phyloP scores from a whole-genome alignment of 2,113 vertebrate genomes.

The Coracopsis vasa region DNA sequence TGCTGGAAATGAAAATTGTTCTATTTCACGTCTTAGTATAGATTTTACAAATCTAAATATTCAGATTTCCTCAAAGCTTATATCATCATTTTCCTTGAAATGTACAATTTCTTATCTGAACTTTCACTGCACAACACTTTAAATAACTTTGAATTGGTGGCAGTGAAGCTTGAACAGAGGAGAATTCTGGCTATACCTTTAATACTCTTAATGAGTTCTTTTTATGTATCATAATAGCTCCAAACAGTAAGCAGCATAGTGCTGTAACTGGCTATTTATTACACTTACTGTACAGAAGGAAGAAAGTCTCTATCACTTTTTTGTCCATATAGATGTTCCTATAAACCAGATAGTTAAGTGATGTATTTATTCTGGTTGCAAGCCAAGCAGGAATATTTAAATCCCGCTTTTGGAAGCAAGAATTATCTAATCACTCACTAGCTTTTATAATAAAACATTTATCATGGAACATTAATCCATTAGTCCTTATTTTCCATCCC shows the following conservation, averaged over 20 bases:
- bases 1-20: not conserved
- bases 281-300: conserved; percentile 24
- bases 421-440: conserved; percentile 82
- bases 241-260: conserved; percentile 36
- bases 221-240: not conserved
- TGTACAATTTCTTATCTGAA: not conserved
- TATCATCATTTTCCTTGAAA: conserved; percentile 17
- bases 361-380: conserved; percentile 76
- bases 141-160: not conserved
- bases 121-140: not conserved
- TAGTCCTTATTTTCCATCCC: conserved; percentile 75
- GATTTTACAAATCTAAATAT: not conserved
- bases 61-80: not conserved
- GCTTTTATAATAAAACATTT: conserved; percentile 78
- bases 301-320: not conserved
- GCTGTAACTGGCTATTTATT: conserved; percentile 22
- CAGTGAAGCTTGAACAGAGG: not conserved
- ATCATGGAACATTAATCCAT: conserved; percentile 78
- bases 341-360: conserved; percentile 65
- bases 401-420: conserved; percentile 76
- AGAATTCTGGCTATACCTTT: not conserved
- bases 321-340: conserved; percentile 54
- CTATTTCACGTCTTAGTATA: not conserved
- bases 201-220: not conserved
- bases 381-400: conserved; percentile 77